Base-by-base conservation (phyloP, 2,797 vertebrate genomes). In the Botia almorhae region DNA sequence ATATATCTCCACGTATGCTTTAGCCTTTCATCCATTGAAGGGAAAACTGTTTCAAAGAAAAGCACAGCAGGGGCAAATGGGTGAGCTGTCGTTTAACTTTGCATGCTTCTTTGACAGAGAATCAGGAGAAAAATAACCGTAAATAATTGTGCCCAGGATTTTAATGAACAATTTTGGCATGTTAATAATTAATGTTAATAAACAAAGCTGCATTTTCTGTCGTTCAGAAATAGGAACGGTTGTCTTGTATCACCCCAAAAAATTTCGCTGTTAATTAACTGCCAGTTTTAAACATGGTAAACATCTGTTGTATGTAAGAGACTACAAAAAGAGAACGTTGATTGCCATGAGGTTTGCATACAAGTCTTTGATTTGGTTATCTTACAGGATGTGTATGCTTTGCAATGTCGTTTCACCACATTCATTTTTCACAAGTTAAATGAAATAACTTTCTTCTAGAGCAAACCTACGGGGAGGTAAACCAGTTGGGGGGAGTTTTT, bases 381-480 rank as follows among this genome's bases (percentile, higher is more conserved):
- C 7, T 26, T 13, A 50, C 48, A 16, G 10, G 39, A 56, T 43
- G 21, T 46, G 11, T 4, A 33, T 26, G 13, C 39, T 46, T 48
- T 65, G 74, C 4, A 48, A 11, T 53, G 60, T 26, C 65, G 14
- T 56, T 60, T 63, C 60, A 71, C 8, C 17, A 16, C 55, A 16
- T 64, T 74, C 7, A 33, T 72, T 74, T 33, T 33, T 60, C 70
- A 51, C 8, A 79, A 48, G 36, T 65, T 77, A 64, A 26, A 71
- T 50, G 36, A 61, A 1, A 7, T 82, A 78, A 72, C 26, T 68
- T 29, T 79, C 29, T 64, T 81, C 69, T 90, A 97, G 98, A 99
- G 93, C 98, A 99, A 96, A 96, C 95, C 3, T 99, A 98, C 89
- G 98, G 98, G 88, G 98, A 99, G 91, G 98, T 99, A 90, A 99